Base-by-base conservation (phyloP, 2,888 invertebrate species). In the Phrixothrix hirtus region DNA sequence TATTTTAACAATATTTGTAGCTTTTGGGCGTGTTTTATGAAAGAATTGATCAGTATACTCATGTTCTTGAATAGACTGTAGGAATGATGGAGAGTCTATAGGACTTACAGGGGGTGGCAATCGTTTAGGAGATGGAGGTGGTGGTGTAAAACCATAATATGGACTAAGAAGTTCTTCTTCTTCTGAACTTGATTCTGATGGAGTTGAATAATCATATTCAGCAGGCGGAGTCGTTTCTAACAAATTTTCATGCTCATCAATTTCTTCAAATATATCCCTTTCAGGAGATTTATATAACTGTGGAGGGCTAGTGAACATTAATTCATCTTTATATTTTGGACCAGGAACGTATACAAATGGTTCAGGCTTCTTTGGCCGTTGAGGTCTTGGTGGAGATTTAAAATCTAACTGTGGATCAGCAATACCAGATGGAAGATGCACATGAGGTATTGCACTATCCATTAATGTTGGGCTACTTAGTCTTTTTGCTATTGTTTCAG, bases 21-120 rank as follows among this genome's bases (percentile, higher is more conserved):
- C 16, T 15, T 14, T 9, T 6, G 25, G 26, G 9, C 30, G 17
- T 5, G 10, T 13, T 15, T 6, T 6, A 10, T 45, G 36, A 11
- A 27, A 35, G 11, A 12, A 16, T 2, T 35, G 15, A 5, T 21
- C 6, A 9, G 45, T 45, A 16, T 45, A 45, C 10, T 46, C 37
- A 7, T 46, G 45, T 30, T 46, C 17, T 13, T 5, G 12, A 2
- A 37, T 7, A 9, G 25, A 14, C 12, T 21, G 26, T 13, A 3
- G 9, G 9, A 37, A 37, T 26, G 3, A 9, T 1, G 37, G 27
- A 25, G 35, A 35, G 10, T n/a, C 35, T 6, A 10, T 7, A 2
- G 35, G 17, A 16, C 6, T 15, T n/a, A 13, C 15, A n/a, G 35
- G 21, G 11, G 16, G 21, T 5, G 21, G 7, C 3, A 5, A 3